Evolutionary conservation across 2,888 invertebrate species (phyloP).

Genomic region (Diarsia brunnea): DNA sequence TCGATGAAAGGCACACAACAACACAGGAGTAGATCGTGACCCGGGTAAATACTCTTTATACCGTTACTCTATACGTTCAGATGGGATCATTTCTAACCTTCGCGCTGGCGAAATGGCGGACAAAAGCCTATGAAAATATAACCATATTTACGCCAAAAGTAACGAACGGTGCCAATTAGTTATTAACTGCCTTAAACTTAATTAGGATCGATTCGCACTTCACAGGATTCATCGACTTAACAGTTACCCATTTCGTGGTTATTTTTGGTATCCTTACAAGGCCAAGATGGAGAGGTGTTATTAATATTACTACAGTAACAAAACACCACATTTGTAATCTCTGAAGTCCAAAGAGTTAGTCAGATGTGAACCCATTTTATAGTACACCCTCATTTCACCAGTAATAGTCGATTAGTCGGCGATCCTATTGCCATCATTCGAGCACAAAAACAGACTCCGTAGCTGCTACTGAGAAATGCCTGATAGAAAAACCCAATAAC

Average conservation of each 20-base stretch:
- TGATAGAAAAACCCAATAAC: no score
- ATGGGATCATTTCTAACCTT: neutral
- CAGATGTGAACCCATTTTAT: neutral
- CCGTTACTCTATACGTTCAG: neutral
- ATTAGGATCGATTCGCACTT: constrained; percentile 48
- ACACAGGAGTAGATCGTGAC: neutral
- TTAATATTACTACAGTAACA: neutral
- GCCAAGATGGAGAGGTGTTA: neutral
- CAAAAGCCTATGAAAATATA: neutral
- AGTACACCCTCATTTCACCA: neutral
- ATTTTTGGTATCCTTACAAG: constrained; percentile 18
- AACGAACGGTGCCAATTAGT: constrained; percentile 39
- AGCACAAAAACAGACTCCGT: no score
- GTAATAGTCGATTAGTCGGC: no score
- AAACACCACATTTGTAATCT: neutral
- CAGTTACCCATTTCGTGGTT: constrained; percentile 14
- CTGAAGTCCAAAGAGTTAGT: neutral
- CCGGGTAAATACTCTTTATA: neutral
- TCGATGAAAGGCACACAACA: neutral
- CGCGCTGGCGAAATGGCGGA: neutral
- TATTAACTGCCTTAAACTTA: constrained; percentile 43
- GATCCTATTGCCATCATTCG: no score
- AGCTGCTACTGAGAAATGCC: no score
- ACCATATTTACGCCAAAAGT: neutral
- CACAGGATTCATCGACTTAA: constrained; percentile 43